These are phyloP conservation scores for Psettodes erumei DNA, from an alignment of 2,113 vertebrate species.

Conservation along the genomic window DNA sequence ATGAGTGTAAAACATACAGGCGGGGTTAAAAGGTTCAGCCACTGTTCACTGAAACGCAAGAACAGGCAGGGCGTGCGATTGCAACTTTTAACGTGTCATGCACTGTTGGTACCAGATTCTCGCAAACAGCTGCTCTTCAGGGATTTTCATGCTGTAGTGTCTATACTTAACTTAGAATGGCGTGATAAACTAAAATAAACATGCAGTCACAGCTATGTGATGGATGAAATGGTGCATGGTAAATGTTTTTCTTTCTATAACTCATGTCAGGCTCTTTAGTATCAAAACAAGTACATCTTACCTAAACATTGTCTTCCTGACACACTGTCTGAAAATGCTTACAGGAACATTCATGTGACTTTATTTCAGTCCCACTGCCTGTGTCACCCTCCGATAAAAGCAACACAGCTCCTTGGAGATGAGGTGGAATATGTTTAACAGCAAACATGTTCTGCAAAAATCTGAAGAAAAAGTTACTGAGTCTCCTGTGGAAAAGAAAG, in stretches of 20 bases:
- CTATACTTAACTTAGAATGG: constrained; percentile 2
- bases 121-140: constrained; percentile 15
- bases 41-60: neutral
- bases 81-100: constrained; percentile 40
- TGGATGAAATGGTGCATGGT: neutral
- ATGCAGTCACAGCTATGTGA: neutral
- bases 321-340: neutral
- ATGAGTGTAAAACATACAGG: constrained; percentile 36
- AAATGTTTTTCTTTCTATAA: neutral
- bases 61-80: constrained; percentile 6
- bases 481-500: neutral
- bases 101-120: neutral
- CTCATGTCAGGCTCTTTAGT: neutral
- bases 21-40: constrained; percentile 35
- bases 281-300: neutral
- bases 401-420: neutral
- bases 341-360: neutral
- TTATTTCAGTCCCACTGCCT: neutral
- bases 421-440: neutral
- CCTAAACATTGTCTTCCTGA: neutral
- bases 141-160: neutral
- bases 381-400: neutral
- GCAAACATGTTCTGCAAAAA: constrained; percentile 7
- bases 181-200: constrained; percentile 8
- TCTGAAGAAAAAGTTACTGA: neutral